phyloP scores from a whole-genome alignment of 2,113 vertebrate species.

The Etheostoma spectabile region DNA sequence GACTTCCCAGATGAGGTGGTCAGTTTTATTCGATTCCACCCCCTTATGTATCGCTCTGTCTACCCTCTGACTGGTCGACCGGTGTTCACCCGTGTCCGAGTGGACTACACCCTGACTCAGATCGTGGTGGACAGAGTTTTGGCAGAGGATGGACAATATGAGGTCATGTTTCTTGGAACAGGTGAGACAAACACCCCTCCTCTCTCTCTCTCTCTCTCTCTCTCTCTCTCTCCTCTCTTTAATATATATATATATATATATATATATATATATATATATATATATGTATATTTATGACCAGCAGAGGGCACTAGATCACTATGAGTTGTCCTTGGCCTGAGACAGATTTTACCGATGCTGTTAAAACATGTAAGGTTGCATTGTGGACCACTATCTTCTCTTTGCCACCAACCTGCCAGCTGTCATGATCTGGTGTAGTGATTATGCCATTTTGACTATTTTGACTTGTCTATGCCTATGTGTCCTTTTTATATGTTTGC shows the following conservation, averaged over 20 bases:
- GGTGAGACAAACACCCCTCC: conserved; percentile 77
- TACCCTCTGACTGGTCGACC: conserved; percentile 88
- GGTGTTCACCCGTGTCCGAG: conserved; percentile 90
- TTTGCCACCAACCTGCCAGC: too few relatives aligned
- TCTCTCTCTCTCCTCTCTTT: too few relatives aligned
- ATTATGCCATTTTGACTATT: too few relatives aligned
- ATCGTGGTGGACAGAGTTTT: conserved; percentile 94
- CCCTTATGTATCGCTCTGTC: conserved; percentile 90
- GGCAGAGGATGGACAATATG: conserved; percentile 96
- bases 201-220: too few relatives aligned
- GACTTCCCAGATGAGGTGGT: conserved; percentile 97
- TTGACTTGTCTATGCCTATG: too few relatives aligned
- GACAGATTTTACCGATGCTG: background rate
- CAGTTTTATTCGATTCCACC: conserved; percentile 93
- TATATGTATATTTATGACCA: conserved; percentile 39
- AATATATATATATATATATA: too few relatives aligned
- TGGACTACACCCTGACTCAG: conserved; percentile 93
- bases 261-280: too few relatives aligned
- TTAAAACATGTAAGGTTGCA: background rate
- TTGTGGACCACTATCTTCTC: background rate
- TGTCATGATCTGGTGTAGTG: too few relatives aligned
- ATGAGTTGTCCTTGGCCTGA: background rate
- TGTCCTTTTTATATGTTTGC: background rate
- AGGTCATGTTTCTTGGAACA: conserved; percentile 97
- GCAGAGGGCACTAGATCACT: conserved; percentile 62